Base-by-base conservation (phyloP, 2,113 vertebrate species). In the Oreotrochilus melanogaster region DNA sequence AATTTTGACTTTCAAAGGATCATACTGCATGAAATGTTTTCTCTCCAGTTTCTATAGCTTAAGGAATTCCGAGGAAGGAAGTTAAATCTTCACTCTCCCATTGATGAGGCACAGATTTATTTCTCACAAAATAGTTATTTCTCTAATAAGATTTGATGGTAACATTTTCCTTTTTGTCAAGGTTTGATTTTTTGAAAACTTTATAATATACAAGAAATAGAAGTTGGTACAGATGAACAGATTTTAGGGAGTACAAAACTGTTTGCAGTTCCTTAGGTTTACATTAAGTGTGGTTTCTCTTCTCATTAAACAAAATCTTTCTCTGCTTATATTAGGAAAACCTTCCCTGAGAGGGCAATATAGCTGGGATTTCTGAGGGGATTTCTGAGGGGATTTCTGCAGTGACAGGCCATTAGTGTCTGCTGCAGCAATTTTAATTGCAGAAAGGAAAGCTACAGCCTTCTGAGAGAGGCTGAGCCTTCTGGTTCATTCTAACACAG, bases 381-480 rank as follows among this genome's bases (percentile, higher is more conserved):
- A 43, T 82, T 74, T 88, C 51, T 17, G 21, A 35, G 51, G 54
- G 25, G 57, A 74, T 82, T 69, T 82, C 66, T 72, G 78, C 92
- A 88, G 85, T 89, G 95, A 47, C 81, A 87, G 8, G 43, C 78
- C 60, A 76, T 79, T 60, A 58, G 47, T 7, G 37, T 11, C 87
- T 92, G 89, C 87, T 89, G 78, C 89, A 76, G 74, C 37, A 37
- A 43, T 54, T 89, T 66, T 94, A 82, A 93, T 79, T 91, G 84
- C 74, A 75, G 87, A 31, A 78, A 84, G 57, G 65, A 81, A 73
- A 85, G 66, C 48, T 27, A 12, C 0, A 6, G 57, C 58, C 87
- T 53, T 81, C 45, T 21, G 74, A 76, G 73, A 58, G 62, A 65
- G 39, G 80, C 78, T 73, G 76, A 84, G 83, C 69, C 39, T 16